Percentiles rank a stretch among this genome's conserved stretches.
phyloP scores from a whole-genome alignment of 2,113 vertebrate genomes.

The Plecturocebus donacophilus region DNA sequence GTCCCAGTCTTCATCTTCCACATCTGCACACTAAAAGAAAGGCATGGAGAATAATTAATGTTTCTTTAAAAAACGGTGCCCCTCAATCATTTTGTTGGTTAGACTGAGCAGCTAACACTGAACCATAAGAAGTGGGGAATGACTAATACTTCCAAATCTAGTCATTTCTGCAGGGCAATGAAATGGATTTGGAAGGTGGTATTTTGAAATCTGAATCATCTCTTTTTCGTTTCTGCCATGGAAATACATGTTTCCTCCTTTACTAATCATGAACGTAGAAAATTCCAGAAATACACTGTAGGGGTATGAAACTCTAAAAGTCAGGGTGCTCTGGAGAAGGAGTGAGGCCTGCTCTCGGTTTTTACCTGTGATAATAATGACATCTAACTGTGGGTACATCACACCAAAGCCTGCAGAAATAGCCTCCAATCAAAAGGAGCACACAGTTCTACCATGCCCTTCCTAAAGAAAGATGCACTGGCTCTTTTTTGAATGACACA shows the following conservation, averaged over 20 bases:
- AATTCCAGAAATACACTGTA: neutral
- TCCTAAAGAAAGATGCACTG: neutral
- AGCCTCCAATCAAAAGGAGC: rapidly evolving
- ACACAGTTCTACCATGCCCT: rapidly evolving
- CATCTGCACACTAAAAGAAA: conserved; percentile 78
- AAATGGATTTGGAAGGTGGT: neutral
- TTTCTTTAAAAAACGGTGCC: neutral
- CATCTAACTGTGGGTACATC: neutral
- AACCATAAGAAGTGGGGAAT: neutral
- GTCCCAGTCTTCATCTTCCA: conserved; percentile 90
- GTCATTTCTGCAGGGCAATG: neutral
- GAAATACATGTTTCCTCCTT: neutral
- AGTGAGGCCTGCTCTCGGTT: neutral
- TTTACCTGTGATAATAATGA: neutral
- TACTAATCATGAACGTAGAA: neutral
- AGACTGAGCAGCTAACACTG: neutral
- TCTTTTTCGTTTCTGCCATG: neutral
- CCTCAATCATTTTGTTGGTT: neutral
- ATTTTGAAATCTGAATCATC: neutral
- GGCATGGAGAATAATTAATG: neutral
- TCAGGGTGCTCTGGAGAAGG: neutral
- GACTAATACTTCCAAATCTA: no score
- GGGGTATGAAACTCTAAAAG: neutral
- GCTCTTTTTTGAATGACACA: neutral
- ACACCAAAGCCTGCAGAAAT: rapidly evolving